Conservation (phyloP, 2,888 invertebrate genomes). For the Tetragonisca angustula region DNA sequence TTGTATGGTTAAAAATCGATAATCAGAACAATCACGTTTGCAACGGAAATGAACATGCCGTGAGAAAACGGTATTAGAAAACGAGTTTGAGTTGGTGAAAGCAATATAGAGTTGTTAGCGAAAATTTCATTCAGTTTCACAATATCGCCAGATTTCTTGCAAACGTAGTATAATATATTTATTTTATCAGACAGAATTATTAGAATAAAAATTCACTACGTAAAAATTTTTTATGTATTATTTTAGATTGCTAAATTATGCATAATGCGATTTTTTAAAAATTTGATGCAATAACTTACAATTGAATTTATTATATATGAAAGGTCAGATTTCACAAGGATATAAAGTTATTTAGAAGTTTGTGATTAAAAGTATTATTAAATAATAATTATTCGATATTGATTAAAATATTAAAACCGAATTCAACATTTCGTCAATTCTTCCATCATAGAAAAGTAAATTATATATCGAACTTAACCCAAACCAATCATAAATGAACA, state of each 20-base stretch:
- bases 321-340: too few relatives aligned
- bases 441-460: too few relatives aligned
- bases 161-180: not conserved
- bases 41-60: conserved; percentile 8
- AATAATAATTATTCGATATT: too few relatives aligned
- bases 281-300: not conserved
- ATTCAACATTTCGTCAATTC: too few relatives aligned
- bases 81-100: conserved; percentile 37
- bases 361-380: too few relatives aligned
- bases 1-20: not conserved
- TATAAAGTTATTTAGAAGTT: too few relatives aligned
- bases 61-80: conserved; percentile 36
- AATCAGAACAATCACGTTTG: not conserved
- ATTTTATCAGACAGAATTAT: not conserved
- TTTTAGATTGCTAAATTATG: not conserved
- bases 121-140: conserved; percentile 42
- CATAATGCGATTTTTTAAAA: not conserved
- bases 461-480: too few relatives aligned
- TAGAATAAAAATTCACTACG: not conserved
- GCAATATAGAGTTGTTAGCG: conserved; percentile 24
- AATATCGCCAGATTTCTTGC: not conserved
- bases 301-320: not conserved
- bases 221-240: not conserved
- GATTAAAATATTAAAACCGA: too few relatives aligned
- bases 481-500: too few relatives aligned